phyloP scores from a whole-genome alignment of 1,140 invertebrate genomes.

The Aphis craccivora region DNA sequence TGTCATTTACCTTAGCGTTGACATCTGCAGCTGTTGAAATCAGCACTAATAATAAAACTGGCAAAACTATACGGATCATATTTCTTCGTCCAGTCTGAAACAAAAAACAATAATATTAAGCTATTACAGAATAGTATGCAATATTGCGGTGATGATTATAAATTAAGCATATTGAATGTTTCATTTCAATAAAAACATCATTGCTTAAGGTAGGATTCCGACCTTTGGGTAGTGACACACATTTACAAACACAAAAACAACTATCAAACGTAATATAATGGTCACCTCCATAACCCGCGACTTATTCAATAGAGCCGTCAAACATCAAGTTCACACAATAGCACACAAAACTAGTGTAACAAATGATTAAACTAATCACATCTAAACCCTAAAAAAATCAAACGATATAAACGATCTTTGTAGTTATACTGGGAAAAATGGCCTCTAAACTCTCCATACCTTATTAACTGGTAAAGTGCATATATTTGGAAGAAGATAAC shows the following conservation, averaged over 20 bases:
- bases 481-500: neutral
- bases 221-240: neutral
- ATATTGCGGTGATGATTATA: neutral
- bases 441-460: neutral
- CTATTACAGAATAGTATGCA: neutral
- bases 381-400: neutral
- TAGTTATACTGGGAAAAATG: neutral
- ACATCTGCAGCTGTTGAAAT: conserved; percentile 16
- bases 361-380: neutral
- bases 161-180: neutral
- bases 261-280: neutral
- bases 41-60: conserved; percentile 36
- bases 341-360: neutral
- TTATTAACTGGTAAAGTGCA: neutral
- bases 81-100: conserved; percentile 30
- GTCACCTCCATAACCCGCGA: neutral
- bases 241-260: neutral
- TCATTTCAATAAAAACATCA: neutral
- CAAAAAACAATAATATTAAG: conserved; percentile 17
- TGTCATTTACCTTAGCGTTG: conserved; percentile 34
- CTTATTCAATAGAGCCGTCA: neutral
- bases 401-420: neutral
- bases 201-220: neutral
- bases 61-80: conserved; percentile 30
- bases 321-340: neutral